Evolutionary conservation across 2,113 vertebrate genomes (phyloP).

Genomic region (Chelonoidis abingdonii): DNA sequence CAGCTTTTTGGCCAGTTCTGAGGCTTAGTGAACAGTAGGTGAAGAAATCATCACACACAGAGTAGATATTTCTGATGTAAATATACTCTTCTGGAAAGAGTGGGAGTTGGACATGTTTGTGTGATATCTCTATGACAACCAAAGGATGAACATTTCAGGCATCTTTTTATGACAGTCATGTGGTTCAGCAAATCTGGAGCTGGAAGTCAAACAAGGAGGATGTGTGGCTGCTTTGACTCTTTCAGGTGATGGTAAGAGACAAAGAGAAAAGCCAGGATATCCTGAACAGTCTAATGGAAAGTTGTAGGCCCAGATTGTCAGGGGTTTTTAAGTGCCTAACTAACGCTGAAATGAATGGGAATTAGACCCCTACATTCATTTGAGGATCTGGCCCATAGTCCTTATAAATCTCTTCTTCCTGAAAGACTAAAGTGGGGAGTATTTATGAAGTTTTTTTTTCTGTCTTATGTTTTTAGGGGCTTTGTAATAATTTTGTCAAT

Average conservation of each 20-base stretch:
- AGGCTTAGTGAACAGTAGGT: neutral
- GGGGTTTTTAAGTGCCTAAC: neutral
- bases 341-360: neutral
- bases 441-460: neutral
- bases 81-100: neutral
- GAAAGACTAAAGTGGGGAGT: neutral
- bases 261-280: neutral
- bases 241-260: neutral
- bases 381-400: neutral
- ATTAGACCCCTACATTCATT: neutral
- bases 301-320: neutral
- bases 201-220: neutral
- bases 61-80: neutral
- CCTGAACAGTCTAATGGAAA: neutral
- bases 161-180: neutral
- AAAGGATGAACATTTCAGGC: neutral
- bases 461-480: neutral
- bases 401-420: neutral
- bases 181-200: neutral
- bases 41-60: neutral
- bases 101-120: neutral
- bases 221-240: neutral
- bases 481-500: neutral
- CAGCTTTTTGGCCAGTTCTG: neutral
- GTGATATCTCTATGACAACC: neutral